These are phyloP conservation scores for Oncorhynchus mykiss DNA, from an alignment of 2,113 vertebrate species.

Conservation along the genomic window DNA sequence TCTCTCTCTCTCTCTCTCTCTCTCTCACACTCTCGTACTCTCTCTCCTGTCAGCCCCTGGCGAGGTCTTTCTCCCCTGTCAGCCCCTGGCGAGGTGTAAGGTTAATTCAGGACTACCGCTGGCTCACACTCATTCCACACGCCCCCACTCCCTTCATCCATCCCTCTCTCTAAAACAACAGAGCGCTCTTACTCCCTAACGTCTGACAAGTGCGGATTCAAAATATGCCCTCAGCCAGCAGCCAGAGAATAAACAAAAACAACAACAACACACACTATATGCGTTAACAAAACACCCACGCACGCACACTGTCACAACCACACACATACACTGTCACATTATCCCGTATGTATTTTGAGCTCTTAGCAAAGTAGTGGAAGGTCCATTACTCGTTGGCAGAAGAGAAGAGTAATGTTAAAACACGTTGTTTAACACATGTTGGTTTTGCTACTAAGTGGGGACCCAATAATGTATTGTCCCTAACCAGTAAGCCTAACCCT, in stretches of 20 bases:
- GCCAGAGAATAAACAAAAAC: conserved; percentile 11
- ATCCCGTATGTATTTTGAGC: too few species aligned
- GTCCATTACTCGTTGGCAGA: too few species aligned
- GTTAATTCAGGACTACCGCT: conserved; percentile 48
- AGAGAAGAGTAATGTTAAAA: too few species aligned
- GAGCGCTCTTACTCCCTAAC: too few species aligned
- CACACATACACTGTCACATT: neutral
- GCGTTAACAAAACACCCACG: neutral
- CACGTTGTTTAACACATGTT: too few species aligned
- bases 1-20: neutral
- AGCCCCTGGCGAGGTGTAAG: conserved; percentile 46
- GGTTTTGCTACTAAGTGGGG: too few species aligned
- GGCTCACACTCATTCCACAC: conserved; percentile 22
- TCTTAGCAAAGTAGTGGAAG: too few species aligned
- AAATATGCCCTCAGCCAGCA: neutral
- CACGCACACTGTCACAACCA: neutral
- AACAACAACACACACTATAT: conserved; percentile 9
- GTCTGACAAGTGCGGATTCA: too few species aligned
- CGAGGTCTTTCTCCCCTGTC: too few species aligned
- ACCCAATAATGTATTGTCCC: too few species aligned
- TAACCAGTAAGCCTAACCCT: too few species aligned
- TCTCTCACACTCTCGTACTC: fast-evolving
- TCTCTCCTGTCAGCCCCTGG: too few species aligned
- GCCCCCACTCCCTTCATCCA: neutral
- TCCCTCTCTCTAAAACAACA: neutral